Evolutionary conservation across 2,797 vertebrate species (phyloP), one percentile per base, ranked within the genome.

Genomic region (Pseudochirops cupreus): DNA sequence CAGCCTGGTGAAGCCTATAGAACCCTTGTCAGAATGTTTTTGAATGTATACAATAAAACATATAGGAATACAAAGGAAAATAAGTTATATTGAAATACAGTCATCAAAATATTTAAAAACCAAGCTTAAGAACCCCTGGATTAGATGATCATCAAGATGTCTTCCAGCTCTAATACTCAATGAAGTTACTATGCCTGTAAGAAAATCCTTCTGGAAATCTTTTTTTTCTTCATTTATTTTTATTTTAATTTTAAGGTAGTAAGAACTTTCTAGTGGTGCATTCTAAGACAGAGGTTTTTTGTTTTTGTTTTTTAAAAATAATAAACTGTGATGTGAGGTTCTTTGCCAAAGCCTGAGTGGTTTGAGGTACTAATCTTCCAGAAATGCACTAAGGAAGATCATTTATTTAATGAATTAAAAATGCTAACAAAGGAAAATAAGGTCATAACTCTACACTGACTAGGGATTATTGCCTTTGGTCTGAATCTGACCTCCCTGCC

Each of bases 281-380:
- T 46, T 82, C 39, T 74, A 74, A 74, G 5, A 39, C n/a, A n/a
- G 29, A 46, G 29, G 14, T 6, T n/a, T 74, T n/a, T 74, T n/a
- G 4, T 74, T 74, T 33, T n/a, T 62, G 5, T 53, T 13, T 33
- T 33, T 62, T 62, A 14, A 18, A 74, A 74, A 21, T 9, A 53
- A 74, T 82, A 1, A 46, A 11, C 18, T 46, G 74, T 39, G 21
- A 82, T 95, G 31, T 67, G 56, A 93, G 24, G 46, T 28, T 55
- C 56, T 12, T 28, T 93, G 46, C 58, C 92, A 95, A 95, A 94
- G 39, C 3, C 26, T 62, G 29, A 54, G 13, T 56, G 39, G 12
- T 92, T 96, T 95, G 94, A 87, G 90, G 9, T 56, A 87, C 39
- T 96, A 94, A 95, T 56, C 55, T 95, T 28, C 58, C 46, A 95